These are phyloP conservation scores for Pogona vitticeps DNA, from an alignment of 2,113 vertebrate genomes.

Conservation along the genomic window DNA sequence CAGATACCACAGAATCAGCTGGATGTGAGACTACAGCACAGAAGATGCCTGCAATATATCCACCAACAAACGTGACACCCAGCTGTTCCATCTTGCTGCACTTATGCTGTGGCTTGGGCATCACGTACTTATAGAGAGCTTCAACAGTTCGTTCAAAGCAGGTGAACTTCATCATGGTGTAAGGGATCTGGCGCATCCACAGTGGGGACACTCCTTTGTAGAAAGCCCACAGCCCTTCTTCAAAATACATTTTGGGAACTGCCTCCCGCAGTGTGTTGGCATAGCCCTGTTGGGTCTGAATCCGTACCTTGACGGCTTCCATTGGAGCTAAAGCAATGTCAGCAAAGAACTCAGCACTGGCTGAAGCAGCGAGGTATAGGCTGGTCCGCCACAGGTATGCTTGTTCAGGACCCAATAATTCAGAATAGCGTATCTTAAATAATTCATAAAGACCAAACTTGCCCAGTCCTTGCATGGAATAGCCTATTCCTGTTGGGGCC, in stretches of 20 bases:
- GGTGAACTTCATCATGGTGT: slow-evolving; percentile 60
- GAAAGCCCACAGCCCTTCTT: slow-evolving; percentile 64
- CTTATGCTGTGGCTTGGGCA: slow-evolving; percentile 47
- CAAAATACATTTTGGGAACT: slow-evolving; percentile 32
- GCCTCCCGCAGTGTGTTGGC: slow-evolving; percentile 24
- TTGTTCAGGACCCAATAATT: slow-evolving; percentile 41
- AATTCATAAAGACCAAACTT: slow-evolving; percentile 57
- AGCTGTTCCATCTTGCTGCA: slow-evolving; percentile 59
- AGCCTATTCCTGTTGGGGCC: slow-evolving; percentile 48
- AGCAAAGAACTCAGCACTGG: slow-evolving; percentile 46
- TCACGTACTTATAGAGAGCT: slow-evolving; percentile 23
- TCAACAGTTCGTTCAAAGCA: slow-evolving; percentile 57
- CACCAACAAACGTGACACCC: slow-evolving; percentile 54
- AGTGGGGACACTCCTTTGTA: slow-evolving; percentile 52
- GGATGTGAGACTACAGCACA: slow-evolving; percentile 57
- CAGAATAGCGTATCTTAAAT: slow-evolving; percentile 38
- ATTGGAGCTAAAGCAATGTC: slow-evolving; percentile 40
- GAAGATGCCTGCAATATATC: slow-evolving; percentile 54
- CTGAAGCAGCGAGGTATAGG: slow-evolving; percentile 41
- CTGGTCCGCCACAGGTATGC: slow-evolving; percentile 39
- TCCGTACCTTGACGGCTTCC: slow-evolving; percentile 52
- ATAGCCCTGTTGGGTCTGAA: slow-evolving; percentile 54
- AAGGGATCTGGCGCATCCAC: slow-evolving; percentile 56
- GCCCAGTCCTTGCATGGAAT: slow-evolving; percentile 59
- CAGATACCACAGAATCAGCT: slow-evolving; percentile 40